Evolutionary conservation across 2,888 invertebrate genomes (phyloP).

Genomic region (Norana najaformis): DNA sequence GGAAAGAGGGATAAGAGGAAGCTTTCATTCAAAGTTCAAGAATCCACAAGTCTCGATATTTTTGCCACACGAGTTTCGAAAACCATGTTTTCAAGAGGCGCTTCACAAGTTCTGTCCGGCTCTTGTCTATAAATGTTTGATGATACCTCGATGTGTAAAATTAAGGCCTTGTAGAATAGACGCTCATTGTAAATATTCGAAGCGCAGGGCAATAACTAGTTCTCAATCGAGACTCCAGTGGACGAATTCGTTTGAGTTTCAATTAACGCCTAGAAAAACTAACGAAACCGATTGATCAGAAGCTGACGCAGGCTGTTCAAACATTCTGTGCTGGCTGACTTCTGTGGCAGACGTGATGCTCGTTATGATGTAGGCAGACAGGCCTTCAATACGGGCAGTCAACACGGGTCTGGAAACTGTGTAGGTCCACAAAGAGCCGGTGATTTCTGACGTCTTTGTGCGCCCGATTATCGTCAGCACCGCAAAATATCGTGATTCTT

Average conservation of each 20-base stretch:
- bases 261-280: not conserved
- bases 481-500: slow-evolving; percentile 6
- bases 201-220: not conserved
- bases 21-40: too few relatives aligned
- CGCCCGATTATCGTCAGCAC: not conserved
- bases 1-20: too few relatives aligned
- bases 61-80: too few relatives aligned
- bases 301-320: not conserved
- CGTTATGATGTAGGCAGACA: not conserved
- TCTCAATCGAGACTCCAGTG: too few relatives aligned
- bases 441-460: not conserved
- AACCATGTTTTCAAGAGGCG: too few relatives aligned
- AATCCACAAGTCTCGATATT: too few relatives aligned
- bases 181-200: too few relatives aligned
- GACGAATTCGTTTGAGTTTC: not conserved
- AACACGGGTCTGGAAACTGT: not conserved
- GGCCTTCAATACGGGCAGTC: not conserved
- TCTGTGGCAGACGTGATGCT: not conserved
- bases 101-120: too few relatives aligned
- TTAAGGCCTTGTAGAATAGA: not conserved
- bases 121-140: too few relatives aligned
- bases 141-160: too few relatives aligned
- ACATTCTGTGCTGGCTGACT: not conserved
- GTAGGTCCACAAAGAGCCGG: not conserved
- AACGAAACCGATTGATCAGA: not conserved